Percentiles rank a stretch among this genome's conserved stretches.
phyloP scores from a whole-genome alignment of 2,797 vertebrate species.

The Pelochelys cantorii region DNA sequence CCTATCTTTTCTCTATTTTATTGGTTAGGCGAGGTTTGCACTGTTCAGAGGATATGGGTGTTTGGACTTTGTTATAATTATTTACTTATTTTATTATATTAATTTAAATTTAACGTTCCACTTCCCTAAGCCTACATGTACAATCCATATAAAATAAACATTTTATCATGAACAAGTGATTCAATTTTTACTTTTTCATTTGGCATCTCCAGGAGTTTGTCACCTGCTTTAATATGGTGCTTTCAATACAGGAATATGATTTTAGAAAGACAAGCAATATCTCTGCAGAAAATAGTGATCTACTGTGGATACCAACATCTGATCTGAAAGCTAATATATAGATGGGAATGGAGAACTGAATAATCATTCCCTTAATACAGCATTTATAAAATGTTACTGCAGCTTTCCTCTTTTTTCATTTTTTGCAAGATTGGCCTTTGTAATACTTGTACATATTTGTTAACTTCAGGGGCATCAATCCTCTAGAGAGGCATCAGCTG shows the following conservation, averaged over 20 bases:
- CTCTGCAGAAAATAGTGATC: background rate
- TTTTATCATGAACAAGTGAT: background rate
- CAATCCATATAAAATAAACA: background rate
- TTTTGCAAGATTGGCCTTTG: background rate
- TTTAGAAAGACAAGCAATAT: background rate
- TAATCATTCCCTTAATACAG: background rate
- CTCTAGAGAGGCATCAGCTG: background rate
- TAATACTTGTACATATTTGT: background rate
- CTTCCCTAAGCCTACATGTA: background rate
- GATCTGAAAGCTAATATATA: background rate
- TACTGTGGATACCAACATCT: rapidly evolving
- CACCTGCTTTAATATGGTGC: rapidly evolving
- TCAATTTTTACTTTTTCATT: background rate
- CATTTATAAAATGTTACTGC: background rate
- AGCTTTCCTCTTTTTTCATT: background rate
- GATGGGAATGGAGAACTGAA: background rate
- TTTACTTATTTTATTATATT: background rate
- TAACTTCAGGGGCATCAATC: background rate
- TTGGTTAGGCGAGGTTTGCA: background rate
- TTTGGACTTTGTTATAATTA: background rate
- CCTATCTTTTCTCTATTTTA: background rate
- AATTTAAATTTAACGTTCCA: background rate
- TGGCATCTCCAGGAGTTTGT: background rate
- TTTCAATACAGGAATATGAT: background rate
- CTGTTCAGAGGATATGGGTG: background rate